phyloP scores from a whole-genome alignment of 1,140 invertebrate genomes.

The Bombus sylvicola region DNA sequence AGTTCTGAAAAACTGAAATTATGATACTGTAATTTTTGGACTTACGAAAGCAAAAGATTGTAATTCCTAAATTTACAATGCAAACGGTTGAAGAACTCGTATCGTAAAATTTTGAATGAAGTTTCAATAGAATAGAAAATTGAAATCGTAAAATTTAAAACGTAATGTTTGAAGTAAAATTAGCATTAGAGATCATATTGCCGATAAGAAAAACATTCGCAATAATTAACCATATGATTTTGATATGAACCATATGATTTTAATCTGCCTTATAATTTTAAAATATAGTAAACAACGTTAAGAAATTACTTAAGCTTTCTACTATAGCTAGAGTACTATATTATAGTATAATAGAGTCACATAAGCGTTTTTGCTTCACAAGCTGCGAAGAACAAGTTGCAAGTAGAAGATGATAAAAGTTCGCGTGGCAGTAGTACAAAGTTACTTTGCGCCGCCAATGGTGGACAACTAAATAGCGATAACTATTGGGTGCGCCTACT shows the following conservation, averaged over 20 bases:
- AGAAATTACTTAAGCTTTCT: neutral
- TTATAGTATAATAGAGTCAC: too few species aligned
- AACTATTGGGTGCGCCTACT: conserved; percentile 33
- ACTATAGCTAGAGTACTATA: neutral
- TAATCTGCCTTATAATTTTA: neutral
- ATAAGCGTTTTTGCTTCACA: too few species aligned
- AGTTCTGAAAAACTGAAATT: neutral
- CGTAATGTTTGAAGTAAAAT: neutral
- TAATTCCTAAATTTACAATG: too few species aligned
- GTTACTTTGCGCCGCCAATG: conserved; percentile 14
- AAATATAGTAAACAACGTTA: neutral
- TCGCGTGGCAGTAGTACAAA: conserved; percentile 25
- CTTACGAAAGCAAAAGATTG: neutral
- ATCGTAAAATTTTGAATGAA: neutral
- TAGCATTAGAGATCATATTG: neutral
- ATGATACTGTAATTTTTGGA: neutral
- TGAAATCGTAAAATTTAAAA: neutral
- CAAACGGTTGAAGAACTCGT: too few species aligned
- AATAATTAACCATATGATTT: neutral
- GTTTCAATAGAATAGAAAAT: neutral
- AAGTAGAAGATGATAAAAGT: neutral
- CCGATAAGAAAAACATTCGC: neutral
- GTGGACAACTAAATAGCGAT: conserved; percentile 19
- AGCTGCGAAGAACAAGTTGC: neutral
- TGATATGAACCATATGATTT: neutral